Evolutionary conservation across 2,797 vertebrate genomes (phyloP), one percentile per base, ranked within the genome.

Genomic region (Cirrhinus molitorella): DNA sequence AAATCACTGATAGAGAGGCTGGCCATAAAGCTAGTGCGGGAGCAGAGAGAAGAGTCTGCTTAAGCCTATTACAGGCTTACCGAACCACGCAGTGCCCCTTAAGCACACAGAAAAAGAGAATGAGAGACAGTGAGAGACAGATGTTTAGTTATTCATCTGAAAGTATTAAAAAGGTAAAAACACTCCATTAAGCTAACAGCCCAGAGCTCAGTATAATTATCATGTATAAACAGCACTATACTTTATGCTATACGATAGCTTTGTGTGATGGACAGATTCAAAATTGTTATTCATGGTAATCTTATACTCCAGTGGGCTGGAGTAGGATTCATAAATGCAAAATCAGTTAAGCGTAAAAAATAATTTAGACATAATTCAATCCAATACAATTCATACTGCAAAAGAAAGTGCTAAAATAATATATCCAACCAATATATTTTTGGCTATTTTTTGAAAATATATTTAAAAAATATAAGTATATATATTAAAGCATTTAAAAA

Each of bases 1-100:
- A 65, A 72, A 65, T 83, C 73, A 47, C 55, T 65, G 49, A 45
- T 45, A 66, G 34, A 76, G 23, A 75, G 34, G 49, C 31, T 25
- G 72, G 31, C 23, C 81, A 28, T 75, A 75, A 74, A 67, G 72
- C 81, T 55, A n/a, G 59, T 31, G 43, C 34, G 45, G 61, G 70
- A 73, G 72, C 81, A 66, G 81, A 53, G 51, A 83, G 72, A 37
- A 43, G 49, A 40, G 47, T 66, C 80, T 70, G 59, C 55, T 47
- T 84, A 80, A 85, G 81, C 81, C 80, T 85, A 67, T 87, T 83
- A 88, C 79, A 83, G 63, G 85, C 81, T 86, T 81, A 82, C 80
- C 11, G 55, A 83, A 67, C 57, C 67, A 76, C 81, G 82, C 85
- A 76, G 71, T 68, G 31, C 51, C 72, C 66, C 28, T 61, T 72